Conservation (phyloP, 2,113 vertebrate genomes). For the Psittacula cyanocephala region DNA sequence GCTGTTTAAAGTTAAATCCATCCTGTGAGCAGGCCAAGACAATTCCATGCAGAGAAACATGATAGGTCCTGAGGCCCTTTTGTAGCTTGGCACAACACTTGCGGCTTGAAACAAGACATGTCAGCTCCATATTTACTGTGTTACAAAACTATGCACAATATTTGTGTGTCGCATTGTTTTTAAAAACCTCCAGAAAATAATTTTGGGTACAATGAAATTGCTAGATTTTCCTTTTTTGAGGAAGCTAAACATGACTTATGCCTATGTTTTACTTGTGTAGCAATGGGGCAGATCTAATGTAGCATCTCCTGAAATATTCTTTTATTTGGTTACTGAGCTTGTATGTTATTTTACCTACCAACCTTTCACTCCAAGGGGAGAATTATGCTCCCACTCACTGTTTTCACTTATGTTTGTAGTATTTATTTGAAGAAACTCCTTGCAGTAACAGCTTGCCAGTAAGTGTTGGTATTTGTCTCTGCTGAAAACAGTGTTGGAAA, state of each 20-base stretch:
- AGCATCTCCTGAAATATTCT: background rate
- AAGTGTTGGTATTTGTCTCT: background rate
- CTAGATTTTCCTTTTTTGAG: background rate
- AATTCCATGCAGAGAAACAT: background rate
- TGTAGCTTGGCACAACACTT: no score
- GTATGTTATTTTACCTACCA: background rate
- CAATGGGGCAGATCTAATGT: background rate
- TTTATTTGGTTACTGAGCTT: background rate
- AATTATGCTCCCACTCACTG: background rate
- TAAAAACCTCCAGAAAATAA: background rate
- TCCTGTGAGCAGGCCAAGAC: no score
- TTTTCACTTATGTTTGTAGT: background rate
- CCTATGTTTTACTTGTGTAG: background rate
- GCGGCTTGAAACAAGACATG: background rate
- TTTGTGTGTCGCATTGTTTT: background rate
- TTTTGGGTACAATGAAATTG: background rate
- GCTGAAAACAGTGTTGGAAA: background rate
- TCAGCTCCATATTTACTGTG: background rate
- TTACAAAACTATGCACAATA: background rate
- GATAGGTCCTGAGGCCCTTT: background rate
- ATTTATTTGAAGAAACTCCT: background rate
- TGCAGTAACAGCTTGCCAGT: background rate
- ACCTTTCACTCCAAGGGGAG: background rate
- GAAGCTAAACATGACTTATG: accelerated
- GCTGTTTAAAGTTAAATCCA: background rate